Base-by-base conservation (phyloP, 2,113 vertebrate genomes). In the Aphelocoma coerulescens region DNA sequence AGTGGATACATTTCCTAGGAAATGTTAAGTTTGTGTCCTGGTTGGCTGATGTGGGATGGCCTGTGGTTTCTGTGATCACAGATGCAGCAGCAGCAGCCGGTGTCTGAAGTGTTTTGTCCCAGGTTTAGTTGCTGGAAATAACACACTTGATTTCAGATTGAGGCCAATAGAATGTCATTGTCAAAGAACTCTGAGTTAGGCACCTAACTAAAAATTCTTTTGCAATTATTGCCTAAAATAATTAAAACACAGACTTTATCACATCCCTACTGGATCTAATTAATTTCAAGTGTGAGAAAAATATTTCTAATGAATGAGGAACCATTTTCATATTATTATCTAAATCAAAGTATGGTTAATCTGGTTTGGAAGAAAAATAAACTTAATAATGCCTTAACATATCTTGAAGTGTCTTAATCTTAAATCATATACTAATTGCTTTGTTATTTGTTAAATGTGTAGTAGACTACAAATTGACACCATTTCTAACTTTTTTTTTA, bases 401-500 rank as follows among this genome's bases (percentile, higher is more conserved):
- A 95, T 91, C 84, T 92, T 97, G 88, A 96, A 95, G 93, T 97
- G 96, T 96, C 92, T 94, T 96, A 95, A 95, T 95, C 94, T 93
- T 93, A 96, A 91, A 83, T 69, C 85, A 80, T 94, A 85, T 96
- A 92, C 59, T 89, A 65, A 96, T 80, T 96, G 95, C 69, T 92
- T 96, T 96, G 91, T 84, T 91, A 93, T 88, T 80, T 91, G 76
- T 95, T 93, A 92, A 91, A 86, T 97, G 95, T 96, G 52, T 85
- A 82, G 81, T 91, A 96, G 76, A 93, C 69, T 84, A 95, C 92
- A 74, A 91, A 93, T 96, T 97, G 92, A 95, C 94, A 96, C 96
- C 96, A 16, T 96, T 98, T 97, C 97, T 98, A 98, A 98, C 95
- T 97, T 98, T 96, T 98, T 96, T 98, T 98, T 95, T 97, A 99